A percentile compares a stretch with the other conserved stretches of the same genome.
Evolutionary conservation across 2,113 vertebrate genomes (phyloP).

Genomic region (Vimba vimba): DNA sequence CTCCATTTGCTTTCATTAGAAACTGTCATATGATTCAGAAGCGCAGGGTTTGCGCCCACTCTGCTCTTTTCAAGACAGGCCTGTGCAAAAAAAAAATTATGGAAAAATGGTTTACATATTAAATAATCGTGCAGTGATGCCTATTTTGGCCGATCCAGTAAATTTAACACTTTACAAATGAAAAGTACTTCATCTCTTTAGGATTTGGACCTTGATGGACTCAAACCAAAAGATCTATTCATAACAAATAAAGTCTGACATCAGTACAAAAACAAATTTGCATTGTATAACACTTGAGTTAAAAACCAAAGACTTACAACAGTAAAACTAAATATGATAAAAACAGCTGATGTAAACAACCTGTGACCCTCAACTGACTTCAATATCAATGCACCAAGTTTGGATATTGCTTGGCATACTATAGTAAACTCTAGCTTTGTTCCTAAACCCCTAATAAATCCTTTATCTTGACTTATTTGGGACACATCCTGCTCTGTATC

Average conservation of each 20-base stretch:
- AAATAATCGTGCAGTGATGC: background rate
- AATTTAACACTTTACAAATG: background rate
- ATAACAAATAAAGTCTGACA: background rate
- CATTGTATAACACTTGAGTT: background rate
- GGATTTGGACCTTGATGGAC: background rate
- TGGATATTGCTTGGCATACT: background rate
- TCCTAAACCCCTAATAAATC: background rate
- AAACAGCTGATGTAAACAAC: background rate
- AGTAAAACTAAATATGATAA: constrained; percentile 2
- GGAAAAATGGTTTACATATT: background rate
- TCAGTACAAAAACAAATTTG: background rate
- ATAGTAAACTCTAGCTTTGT: background rate
- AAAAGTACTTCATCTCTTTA: background rate
- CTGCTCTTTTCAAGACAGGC: background rate
- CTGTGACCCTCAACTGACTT: background rate
- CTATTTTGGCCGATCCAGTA: background rate
- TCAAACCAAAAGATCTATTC: background rate
- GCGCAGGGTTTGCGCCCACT: background rate
- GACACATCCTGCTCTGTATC: background rate
- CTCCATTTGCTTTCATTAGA: background rate
- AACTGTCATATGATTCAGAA: background rate
- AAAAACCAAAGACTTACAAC: background rate
- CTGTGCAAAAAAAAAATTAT: background rate
- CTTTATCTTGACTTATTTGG: constrained; percentile 1
- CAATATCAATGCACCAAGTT: background rate